phyloP scores from a whole-genome alignment of 1,140 invertebrate species.

The Penaeus chinensis region DNA sequence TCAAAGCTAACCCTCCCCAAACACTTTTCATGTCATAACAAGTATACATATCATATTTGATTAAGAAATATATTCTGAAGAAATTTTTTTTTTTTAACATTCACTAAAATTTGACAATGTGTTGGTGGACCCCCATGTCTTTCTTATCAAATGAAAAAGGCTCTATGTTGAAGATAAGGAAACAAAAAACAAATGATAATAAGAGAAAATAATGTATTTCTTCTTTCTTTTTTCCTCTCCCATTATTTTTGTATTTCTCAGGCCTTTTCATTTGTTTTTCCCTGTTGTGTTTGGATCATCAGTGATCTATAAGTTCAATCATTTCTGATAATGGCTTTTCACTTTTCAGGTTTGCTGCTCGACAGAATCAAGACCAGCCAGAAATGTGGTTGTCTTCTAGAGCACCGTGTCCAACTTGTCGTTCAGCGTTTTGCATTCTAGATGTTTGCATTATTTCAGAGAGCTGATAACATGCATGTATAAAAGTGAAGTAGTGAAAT shows the following conservation, averaged over 20 bases:
- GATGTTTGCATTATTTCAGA: slow-evolving; percentile 75
- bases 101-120: too few species aligned
- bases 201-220: background rate
- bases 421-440: slow-evolving; percentile 85
- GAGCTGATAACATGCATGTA: too few species aligned
- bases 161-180: too few species aligned
- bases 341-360: slow-evolving; percentile 78
- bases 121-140: too few species aligned
- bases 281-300: background rate
- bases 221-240: background rate
- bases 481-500: too few species aligned
- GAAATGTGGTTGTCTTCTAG: slow-evolving; percentile 86
- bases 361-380: slow-evolving; percentile 80
- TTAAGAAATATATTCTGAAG: too few species aligned
- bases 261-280: background rate
- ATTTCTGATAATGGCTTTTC: background rate
- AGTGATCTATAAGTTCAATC: background rate
- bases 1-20: too few species aligned
- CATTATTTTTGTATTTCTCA: background rate
- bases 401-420: slow-evolving; percentile 89
- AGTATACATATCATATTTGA: too few species aligned
- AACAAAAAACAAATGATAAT: too few species aligned
- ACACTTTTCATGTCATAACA: too few species aligned
- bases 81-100: too few species aligned
- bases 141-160: too few species aligned